Evolutionary conservation across 2,113 vertebrate species (phyloP), one percentile per base, ranked within the genome.

Genomic region (Vimba vimba): DNA sequence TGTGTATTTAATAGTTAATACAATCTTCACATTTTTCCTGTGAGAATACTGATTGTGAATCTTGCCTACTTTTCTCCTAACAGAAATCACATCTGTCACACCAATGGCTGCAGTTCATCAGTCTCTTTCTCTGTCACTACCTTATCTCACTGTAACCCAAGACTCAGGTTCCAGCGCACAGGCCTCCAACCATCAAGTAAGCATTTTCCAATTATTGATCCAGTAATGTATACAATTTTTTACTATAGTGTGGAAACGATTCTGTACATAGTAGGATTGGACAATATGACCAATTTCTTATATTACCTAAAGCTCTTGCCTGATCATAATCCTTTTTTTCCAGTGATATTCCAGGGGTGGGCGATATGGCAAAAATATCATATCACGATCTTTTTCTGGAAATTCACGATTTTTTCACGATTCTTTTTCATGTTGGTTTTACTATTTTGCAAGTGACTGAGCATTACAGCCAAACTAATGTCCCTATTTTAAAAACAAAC

Each of bases 51-150:
- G 5, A 25, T 71, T 62, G 11, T 71, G 3, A 76, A n/a, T 23
- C 64, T 19, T 21, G 4, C 3, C 30, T 36, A 9, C 10, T 23
- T 75, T 25, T 84, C 0, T 83, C 86, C 77, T 90, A 85, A 7
- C 91, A 97, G 96, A 95, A 87, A 93, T 90, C 30, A 86, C 88
- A 30, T 83, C 94, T 25, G 95, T 94, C 30, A 95, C 95, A 81
- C 94, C 95, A 1, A 92, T 86, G 75, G 91, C 93, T 79, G 86
- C 92, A 86, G 93, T 94, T 90, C 91, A 91, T 77, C 91, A 91
- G 86, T 92, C 90, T 52, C 84, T 90, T 36, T 82, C 89, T n/a
- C 76, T 87, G 76, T 86, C 87, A 30, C 89, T 93, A 84, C 92
- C 92, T 27, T 93, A 91, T 62, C 84, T 93, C 19, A 90, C 95